Base-by-base conservation (phyloP, 2,113 vertebrate genomes). In the Ptilonorhynchus violaceus region DNA sequence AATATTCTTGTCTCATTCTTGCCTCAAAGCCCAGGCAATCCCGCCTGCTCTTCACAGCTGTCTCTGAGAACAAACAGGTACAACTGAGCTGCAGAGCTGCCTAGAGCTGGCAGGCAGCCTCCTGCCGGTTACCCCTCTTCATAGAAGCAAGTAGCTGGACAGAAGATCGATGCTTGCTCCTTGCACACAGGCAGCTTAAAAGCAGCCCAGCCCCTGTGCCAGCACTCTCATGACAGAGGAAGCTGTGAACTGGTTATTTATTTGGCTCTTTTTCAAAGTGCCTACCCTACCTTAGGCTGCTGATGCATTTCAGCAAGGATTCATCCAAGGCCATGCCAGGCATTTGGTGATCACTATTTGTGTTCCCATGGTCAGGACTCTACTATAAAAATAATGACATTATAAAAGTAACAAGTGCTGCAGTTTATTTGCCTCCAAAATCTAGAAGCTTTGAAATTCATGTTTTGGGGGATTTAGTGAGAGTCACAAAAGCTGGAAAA, bases 121-220 rank as follows among this genome's bases (percentile, higher is more conserved):
- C 64, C 92, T 60, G 72, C 83, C 0, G 0, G 16, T 49, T 68
- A 13, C 58, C 15, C 23, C 44, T 89, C 66, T 39, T 69, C 78
- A 92, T 83, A 79, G 92, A 80, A 74, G 49, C 3, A 6, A 68
- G 74, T 2, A 39, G 44, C 39, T 46, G 75, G 88, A 90, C 74
- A 76, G 74, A 81, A 95, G 92, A 96, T 96, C 42, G 15, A 91
- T 94, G 63, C 50, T 55, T 10, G 44, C 62, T 94, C 53, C 84
- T 73, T 6, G 0, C 7, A 4, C 17, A 2, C 2, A 64, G 53
- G 62, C 62, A 85, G 62, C 74, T 94, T 85, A 69, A 91, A 79
- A 92, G 75, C 84, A 92, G 74, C 53, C 66, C 20, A 50, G 52
- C 60, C 64, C 56, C 56, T 22, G 49, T 47, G 91, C 72, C 73